Evolutionary conservation across 2,797 vertebrate species (phyloP).

Genomic region (Falco novaeseelandiae): DNA sequence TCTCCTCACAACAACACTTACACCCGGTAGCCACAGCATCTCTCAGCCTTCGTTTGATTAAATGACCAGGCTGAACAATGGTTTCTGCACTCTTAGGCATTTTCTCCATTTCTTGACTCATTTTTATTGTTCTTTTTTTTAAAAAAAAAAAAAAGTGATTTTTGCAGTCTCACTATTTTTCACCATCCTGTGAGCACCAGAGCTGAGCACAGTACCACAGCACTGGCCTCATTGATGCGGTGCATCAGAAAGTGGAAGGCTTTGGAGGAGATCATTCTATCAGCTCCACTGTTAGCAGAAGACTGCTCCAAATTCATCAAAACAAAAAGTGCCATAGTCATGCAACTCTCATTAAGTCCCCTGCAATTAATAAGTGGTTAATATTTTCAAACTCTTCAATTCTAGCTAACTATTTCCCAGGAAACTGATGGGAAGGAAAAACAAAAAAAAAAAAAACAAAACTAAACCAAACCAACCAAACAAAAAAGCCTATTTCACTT

Average conservation of each 20-base stretch:
- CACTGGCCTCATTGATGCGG: background rate
- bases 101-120: background rate
- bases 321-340: background rate
- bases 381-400: background rate
- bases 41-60: background rate
- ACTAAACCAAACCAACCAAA: too few relatives aligned
- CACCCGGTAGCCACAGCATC: background rate
- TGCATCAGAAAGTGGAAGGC: background rate
- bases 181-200: background rate
- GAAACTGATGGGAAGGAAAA: background rate
- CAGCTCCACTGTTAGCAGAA: background rate
- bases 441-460: background rate
- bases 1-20: background rate
- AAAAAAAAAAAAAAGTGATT: too few relatives aligned
- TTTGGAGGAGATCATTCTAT: background rate
- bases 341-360: background rate
- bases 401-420: background rate
- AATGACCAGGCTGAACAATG: background rate
- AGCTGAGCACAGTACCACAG: accelerated
- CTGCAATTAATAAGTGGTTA: background rate
- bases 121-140: background rate
- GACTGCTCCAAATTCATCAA: background rate
- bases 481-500: background rate
- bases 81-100: background rate
- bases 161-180: background rate